Base-by-base conservation (phyloP, 2,888 invertebrate species). In the Parapristionchus giblindavisi region DNA sequence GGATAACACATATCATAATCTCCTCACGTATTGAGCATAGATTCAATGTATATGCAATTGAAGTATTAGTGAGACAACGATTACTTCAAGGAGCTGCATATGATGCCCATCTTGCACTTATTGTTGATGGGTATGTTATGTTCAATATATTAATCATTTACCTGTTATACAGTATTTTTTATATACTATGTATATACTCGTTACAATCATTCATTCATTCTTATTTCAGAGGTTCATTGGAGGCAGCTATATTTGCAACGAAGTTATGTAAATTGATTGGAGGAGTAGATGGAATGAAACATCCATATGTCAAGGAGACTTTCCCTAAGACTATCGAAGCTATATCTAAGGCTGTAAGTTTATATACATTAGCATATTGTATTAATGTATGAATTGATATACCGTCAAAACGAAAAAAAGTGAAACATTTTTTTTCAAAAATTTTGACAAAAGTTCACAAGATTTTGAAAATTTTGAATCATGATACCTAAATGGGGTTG, bases 1-100 rank as follows among this genome's bases (percentile, higher is more conserved):
- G 75, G 24, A 60, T 83, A 17, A 84, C 84, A 5, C 60, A 72
- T 14, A 77, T 80, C 14, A 75, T 83, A 6, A 76, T 83, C 77
- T 77, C 76, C 52, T 79, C 80, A 17, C 77, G 81, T n/a, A 74
- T 78, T 24, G 82, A 83, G 21, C 82, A 79, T 77, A 82, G 85
- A 36, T 85, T 79, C 81, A 86, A 85, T 70, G 75, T 84, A 68
- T 96, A 97, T 83, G 95, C 94, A 0, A 92, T 96, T 1, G 96
- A 96, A 88, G 92, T 93, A 40, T 27, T 73, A 21, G 73, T 73
- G 51, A 43, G 27, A 24, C 43, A 73, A 32, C 36, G 61, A 24
- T 36, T 73, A 3, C 73, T 73, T 11, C 60, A 61, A 14, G 48
- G 48, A 0, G 29, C 43, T 40, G 60, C 52, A 29, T 73, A 73